Evolutionary conservation across 92 coral and sea anemone species (phyloP).

Genomic region (Palythoa heliodiscus): DNA sequence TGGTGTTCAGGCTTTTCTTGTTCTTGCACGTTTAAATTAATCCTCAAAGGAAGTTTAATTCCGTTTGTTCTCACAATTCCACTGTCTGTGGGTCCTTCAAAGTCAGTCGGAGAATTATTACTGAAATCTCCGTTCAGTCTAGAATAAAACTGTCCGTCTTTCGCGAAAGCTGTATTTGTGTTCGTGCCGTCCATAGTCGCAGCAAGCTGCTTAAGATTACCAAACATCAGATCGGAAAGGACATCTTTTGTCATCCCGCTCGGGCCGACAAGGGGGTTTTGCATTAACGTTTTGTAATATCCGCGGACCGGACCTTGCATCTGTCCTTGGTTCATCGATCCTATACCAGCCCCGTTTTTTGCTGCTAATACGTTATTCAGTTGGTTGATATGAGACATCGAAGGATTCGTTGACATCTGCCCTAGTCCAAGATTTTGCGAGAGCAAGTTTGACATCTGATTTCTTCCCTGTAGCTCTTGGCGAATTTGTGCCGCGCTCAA

Average conservation of each 20-base stretch:
- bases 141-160: slow-evolving; percentile 5
- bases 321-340: slow-evolving; percentile 19
- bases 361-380: slow-evolving; percentile 25
- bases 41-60: slow-evolving; percentile 10
- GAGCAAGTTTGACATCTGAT: background rate
- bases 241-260: slow-evolving; percentile 76
- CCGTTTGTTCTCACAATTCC: slow-evolving; percentile 1
- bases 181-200: slow-evolving; percentile 35
- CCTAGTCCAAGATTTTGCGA: slow-evolving; percentile 5
- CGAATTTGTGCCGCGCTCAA: slow-evolving; percentile 29
- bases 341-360: background rate
- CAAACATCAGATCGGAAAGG: slow-evolving; percentile 80
- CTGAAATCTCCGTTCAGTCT: background rate
- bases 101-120: background rate
- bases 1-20: slow-evolving; percentile 46
- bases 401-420: slow-evolving; percentile 1
- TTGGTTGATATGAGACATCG: slow-evolving; percentile 25
- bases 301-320: slow-evolving; percentile 33
- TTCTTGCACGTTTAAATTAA: background rate
- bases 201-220: slow-evolving; percentile 69
- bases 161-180: slow-evolving; percentile 33
- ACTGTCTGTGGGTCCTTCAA: background rate
- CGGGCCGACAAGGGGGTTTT: slow-evolving; percentile 82
- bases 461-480: slow-evolving; percentile 13
- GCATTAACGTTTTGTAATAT: slow-evolving; percentile 49